These are phyloP conservation scores for Sebastes aleutianus DNA, from an alignment of 2,797 vertebrate species.

Conservation along the genomic window DNA sequence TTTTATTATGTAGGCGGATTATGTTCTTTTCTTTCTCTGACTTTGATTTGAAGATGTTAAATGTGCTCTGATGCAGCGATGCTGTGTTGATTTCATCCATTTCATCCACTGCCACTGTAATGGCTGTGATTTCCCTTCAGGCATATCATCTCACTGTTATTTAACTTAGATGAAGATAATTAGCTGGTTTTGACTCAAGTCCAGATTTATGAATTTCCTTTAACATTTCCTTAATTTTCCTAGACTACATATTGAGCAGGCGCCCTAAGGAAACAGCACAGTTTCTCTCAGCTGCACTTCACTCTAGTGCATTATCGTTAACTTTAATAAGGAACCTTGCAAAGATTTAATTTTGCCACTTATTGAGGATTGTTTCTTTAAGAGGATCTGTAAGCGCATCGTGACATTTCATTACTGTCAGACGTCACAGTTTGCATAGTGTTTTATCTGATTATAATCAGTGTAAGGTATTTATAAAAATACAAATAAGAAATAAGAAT, in stretches of 20 bases:
- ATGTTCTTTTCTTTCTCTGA: background rate
- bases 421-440: background rate
- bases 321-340: conserved; percentile 14
- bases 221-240: conserved; percentile 20
- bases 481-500: too few species aligned
- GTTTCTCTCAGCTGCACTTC: conserved; percentile 8
- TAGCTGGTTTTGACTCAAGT: conserved; percentile 35
- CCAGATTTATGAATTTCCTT: conserved; percentile 29
- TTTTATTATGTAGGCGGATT: conserved; percentile 19
- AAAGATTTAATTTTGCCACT: background rate
- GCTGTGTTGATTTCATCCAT: conserved; percentile 11
- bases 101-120: background rate
- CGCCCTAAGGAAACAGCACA: background rate
- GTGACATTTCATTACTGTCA: background rate
- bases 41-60: conserved; percentile 4
- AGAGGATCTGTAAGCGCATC: background rate
- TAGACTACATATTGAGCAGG: conserved; percentile 19
- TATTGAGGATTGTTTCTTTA: background rate
- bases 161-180: conserved; percentile 47
- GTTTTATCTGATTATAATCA: background rate
- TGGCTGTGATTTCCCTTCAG: conserved; percentile 17
- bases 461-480: background rate
- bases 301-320: conserved; percentile 10
- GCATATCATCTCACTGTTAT: conserved; percentile 19
- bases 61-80: background rate